Evolutionary conservation across 2,113 vertebrate genomes (phyloP).

Genomic region (Mus spicilegus): DNA sequence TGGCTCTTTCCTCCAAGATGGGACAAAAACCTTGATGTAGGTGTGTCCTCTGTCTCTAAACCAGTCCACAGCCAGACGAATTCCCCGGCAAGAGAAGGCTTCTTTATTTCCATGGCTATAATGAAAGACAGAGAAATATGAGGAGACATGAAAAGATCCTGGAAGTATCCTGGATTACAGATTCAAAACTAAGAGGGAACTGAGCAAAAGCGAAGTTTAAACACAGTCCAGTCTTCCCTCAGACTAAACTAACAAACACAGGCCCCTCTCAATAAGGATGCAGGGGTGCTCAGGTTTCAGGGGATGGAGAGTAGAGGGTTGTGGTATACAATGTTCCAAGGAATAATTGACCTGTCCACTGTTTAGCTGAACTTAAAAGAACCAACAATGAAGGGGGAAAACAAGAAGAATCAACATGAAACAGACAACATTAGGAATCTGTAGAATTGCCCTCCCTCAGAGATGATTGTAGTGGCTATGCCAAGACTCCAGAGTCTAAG

Average conservation of each 20-base stretch:
- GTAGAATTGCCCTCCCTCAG: not conserved
- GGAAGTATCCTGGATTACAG: not conserved
- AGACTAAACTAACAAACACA: not conserved
- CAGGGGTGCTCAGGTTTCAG: not conserved
- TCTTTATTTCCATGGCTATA: constrained; percentile 94
- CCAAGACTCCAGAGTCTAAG: not conserved
- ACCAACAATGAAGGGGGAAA: too few species aligned
- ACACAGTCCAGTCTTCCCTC: not conserved
- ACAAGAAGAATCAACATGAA: not conserved
- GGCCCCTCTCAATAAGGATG: not conserved
- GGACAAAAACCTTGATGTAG: constrained; percentile 95
- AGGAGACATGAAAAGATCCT: constrained; percentile 21
- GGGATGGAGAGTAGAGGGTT: rapidly evolving
- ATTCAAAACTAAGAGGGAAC: not conserved
- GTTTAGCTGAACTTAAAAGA: not conserved
- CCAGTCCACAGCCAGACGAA: constrained; percentile 95
- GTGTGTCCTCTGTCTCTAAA: constrained; percentile 92
- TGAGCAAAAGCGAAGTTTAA: not conserved
- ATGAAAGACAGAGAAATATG: constrained; percentile 64
- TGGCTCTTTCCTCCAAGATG: constrained; percentile 94
- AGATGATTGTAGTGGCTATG: not conserved
- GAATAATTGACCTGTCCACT: not conserved
- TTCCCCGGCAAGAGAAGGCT: constrained; percentile 93
- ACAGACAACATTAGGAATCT: not conserved
- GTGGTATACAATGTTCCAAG: not conserved